Conservation (phyloP, 1,140 invertebrate species). For the Heliconius hewitsoni region DNA sequence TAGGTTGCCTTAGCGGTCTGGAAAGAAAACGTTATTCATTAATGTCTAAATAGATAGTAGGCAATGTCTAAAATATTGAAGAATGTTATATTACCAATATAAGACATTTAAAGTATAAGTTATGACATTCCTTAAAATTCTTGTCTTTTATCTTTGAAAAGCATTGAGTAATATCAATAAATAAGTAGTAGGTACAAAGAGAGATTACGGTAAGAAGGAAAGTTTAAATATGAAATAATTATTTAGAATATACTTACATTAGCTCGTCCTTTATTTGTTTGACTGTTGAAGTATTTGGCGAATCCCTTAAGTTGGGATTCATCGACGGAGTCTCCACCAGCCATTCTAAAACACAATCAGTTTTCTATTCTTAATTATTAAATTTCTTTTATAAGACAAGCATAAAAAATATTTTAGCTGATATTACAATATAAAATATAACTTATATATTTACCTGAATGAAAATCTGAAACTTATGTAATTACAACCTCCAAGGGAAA, state of each 20-base stretch:
- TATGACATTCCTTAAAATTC: no score
- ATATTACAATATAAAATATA: not conserved
- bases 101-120: no score
- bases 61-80: not conserved
- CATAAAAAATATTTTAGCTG: not conserved
- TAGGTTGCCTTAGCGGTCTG: slow-evolving; percentile 85
- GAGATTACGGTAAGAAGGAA: not conserved
- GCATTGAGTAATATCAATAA: no score
- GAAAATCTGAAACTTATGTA: slow-evolving; percentile 52
- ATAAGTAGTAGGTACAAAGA: not conserved
- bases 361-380: not conserved
- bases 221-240: not conserved
- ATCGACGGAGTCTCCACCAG: slow-evolving; percentile 85
- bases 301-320: slow-evolving; percentile 83
- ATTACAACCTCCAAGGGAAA: slow-evolving; percentile 50
- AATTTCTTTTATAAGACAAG: not conserved
- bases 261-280: slow-evolving; percentile 84
- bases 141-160: no score
- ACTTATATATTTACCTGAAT: slow-evolving; percentile 46
- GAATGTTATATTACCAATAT: no score
- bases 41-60: not conserved
- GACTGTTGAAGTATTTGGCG: slow-evolving; percentile 84
- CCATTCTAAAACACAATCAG: slow-evolving; percentile 79
- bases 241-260: slow-evolving; percentile 81
- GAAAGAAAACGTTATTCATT: slow-evolving; percentile 50